A percentile compares a stretch with the other conserved stretches of the same genome.
Evolutionary conservation across 2,113 vertebrate species (phyloP).

Genomic region (Ageneiosus marmoratus): DNA sequence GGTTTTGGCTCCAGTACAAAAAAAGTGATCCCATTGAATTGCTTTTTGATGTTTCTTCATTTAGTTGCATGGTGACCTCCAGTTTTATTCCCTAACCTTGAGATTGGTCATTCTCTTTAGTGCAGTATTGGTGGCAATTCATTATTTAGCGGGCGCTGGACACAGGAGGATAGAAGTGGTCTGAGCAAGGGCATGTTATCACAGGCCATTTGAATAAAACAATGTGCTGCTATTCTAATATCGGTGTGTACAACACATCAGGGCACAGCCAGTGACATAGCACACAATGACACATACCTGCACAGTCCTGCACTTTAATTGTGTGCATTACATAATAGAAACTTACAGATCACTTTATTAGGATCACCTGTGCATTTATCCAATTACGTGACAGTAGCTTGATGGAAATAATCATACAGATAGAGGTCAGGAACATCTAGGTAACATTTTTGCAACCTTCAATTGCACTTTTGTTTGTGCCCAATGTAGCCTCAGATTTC

Average conservation of each 20-base stretch:
- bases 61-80: background rate
- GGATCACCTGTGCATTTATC: background rate
- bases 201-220: constrained; percentile 31
- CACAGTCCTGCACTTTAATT: background rate
- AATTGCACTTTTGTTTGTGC: background rate
- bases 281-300: background rate
- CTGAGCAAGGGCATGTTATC: constrained; percentile 27
- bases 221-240: constrained; percentile 29
- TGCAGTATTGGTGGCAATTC: constrained; percentile 21
- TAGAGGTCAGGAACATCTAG: background rate
- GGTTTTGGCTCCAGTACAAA: background rate
- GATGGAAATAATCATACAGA: background rate
- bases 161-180: background rate
- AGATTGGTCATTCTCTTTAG: constrained; percentile 12
- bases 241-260: background rate
- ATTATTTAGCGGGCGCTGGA: constrained; percentile 20
- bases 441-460: background rate
- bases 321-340: background rate
- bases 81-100: constrained; percentile 22
- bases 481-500: background rate
- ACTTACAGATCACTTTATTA: background rate
- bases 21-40: constrained; percentile 21
- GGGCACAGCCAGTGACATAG: background rate
- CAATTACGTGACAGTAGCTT: background rate
- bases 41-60: constrained; percentile 21